Evolutionary conservation across 2,797 vertebrate genomes (phyloP).

Genomic region (Ara ararauna): DNA sequence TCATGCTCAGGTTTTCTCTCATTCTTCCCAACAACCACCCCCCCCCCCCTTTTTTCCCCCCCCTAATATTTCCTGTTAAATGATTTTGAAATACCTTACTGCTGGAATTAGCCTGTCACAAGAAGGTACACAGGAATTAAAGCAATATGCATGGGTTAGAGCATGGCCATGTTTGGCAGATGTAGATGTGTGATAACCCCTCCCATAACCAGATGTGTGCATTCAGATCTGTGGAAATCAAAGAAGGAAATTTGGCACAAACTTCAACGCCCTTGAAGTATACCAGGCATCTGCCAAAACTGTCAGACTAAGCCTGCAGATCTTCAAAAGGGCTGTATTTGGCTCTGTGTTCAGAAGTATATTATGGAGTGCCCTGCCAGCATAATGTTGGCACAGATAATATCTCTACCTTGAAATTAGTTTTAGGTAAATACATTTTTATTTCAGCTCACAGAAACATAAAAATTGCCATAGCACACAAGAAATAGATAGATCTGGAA

Average conservation of each 20-base stretch:
- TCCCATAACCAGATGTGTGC: constrained; percentile 66
- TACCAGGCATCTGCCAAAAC: constrained; percentile 59
- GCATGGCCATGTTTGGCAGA: constrained; percentile 25
- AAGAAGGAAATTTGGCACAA: constrained; percentile 65
- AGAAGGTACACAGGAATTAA: not conserved
- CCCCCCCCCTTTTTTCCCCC: too few relatives aligned
- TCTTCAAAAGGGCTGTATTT: constrained; percentile 68
- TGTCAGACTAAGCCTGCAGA: constrained; percentile 57
- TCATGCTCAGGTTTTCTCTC: not conserved
- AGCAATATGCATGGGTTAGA: constrained; percentile 2
- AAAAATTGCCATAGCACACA: not conserved
- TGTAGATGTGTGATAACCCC: constrained; percentile 50
- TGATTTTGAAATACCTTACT: not conserved
- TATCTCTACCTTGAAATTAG: constrained; percentile 58
- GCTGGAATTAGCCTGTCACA: not conserved
- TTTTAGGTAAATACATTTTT: constrained; percentile 51
- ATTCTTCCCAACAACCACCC: rapidly evolving
- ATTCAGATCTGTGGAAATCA: constrained; percentile 69
- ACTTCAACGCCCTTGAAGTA: constrained; percentile 53
- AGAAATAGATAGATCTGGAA: not conserved
- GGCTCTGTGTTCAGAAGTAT: constrained; percentile 37
- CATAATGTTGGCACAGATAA: constrained; percentile 10
- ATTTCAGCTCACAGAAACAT: constrained; percentile 33
- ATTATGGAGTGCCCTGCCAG: constrained; percentile 31
- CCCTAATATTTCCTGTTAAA: not conserved